Conservation (phyloP, 1,140 invertebrate genomes). For the Teleogryllus occipitalis region DNA sequence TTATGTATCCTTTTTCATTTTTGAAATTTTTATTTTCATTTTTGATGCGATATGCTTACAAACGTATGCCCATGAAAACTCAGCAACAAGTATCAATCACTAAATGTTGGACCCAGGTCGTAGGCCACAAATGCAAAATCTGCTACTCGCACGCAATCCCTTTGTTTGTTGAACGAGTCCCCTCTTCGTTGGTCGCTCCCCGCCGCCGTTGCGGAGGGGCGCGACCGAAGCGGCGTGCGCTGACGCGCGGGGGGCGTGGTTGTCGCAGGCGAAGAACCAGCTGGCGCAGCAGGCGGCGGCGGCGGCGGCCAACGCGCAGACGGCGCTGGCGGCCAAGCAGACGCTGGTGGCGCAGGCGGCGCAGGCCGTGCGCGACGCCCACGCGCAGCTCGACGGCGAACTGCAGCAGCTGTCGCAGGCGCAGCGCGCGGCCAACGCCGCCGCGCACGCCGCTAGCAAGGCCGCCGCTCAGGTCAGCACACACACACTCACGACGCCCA, state of each 20-base stretch:
- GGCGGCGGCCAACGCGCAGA: background rate
- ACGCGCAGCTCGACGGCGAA: background rate
- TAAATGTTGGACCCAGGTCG: too few relatives aligned
- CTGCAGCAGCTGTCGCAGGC: conserved; percentile 7
- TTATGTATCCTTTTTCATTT: too few relatives aligned
- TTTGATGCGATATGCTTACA: too few relatives aligned
- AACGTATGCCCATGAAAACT: too few relatives aligned
- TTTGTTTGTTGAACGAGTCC: too few relatives aligned
- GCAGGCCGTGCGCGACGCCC: background rate
- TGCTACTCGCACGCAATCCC: too few relatives aligned
- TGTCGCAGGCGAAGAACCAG: conserved; percentile 5
- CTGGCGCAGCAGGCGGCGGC: conserved; percentile 11
- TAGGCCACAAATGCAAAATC: too few relatives aligned
- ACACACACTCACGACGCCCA: too few relatives aligned
- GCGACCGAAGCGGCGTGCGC: background rate
- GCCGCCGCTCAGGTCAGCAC: background rate
- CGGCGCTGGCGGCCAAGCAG: conserved; percentile 11
- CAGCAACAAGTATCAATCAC: too few relatives aligned
- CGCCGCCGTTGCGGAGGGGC: background rate
- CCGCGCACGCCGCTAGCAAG: background rate
- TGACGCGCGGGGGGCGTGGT: background rate
- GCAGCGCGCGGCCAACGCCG: background rate
- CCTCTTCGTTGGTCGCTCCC: too few relatives aligned
- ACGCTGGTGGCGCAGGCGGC: background rate
- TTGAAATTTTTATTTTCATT: too few relatives aligned